These are phyloP conservation scores for Dendrolimus houi DNA, from an alignment of 2,888 invertebrate genomes.

Conservation along the genomic window DNA sequence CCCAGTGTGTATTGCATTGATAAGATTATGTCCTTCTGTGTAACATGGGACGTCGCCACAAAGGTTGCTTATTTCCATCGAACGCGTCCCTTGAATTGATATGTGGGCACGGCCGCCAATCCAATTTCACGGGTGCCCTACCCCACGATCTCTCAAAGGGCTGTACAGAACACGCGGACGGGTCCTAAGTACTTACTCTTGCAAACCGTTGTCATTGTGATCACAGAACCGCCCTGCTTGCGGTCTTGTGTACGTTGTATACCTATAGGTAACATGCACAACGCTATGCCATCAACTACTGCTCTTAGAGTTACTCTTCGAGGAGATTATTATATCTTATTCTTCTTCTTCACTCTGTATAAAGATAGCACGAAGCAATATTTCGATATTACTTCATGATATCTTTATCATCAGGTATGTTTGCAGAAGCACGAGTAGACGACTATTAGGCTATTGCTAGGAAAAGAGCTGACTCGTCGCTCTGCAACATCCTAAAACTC, in stretches of 20 bases:
- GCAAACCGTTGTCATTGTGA: background rate
- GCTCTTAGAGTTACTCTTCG: too few relatives aligned
- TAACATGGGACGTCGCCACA: background rate
- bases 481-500: too few relatives aligned
- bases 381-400: too few relatives aligned
- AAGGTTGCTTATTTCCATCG: background rate
- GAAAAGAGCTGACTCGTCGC: too few relatives aligned
- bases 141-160: background rate
- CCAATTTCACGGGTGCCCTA: conserved; percentile 20
- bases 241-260: background rate
- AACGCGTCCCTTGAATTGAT: conserved; percentile 2
- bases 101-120: conserved; percentile 10
- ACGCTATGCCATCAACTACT: too few relatives aligned
- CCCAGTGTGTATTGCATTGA: background rate
- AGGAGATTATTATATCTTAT: too few relatives aligned
- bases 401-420: too few relatives aligned
- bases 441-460: too few relatives aligned
- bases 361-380: too few relatives aligned
- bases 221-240: background rate
- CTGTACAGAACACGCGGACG: background rate
- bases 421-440: too few relatives aligned
- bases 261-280: too few relatives aligned
- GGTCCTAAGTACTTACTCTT: conserved; percentile 5
- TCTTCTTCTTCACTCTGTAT: too few relatives aligned
- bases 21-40: background rate